Conservation (phyloP, 2,113 vertebrate species). For the Lepisosteus oculatus region DNA sequence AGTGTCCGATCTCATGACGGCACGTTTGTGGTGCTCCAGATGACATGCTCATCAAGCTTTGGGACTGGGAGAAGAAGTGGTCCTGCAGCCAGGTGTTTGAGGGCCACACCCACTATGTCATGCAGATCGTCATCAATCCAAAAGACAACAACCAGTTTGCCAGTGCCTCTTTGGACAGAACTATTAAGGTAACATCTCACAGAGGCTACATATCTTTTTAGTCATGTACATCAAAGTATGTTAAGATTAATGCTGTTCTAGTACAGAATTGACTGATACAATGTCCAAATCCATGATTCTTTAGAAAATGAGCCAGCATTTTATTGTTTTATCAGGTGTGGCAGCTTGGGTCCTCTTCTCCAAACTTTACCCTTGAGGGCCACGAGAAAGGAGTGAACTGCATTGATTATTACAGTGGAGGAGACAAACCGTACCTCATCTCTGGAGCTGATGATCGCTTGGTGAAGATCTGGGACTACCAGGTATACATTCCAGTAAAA, state of each 20-base stretch:
- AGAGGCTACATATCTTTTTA: not conserved
- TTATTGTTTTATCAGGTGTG: conserved; percentile 74
- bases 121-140: conserved; percentile 98
- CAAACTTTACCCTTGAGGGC: conserved; percentile 96
- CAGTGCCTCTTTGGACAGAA: conserved; percentile 93
- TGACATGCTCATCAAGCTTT: conserved; percentile 98
- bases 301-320: not conserved
- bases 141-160: conserved; percentile 99
- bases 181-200: conserved; percentile 81
- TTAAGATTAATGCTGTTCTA: too few species aligned
- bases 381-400: conserved; percentile 98
- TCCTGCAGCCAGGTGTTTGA: conserved; percentile 97
- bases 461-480: conserved; percentile 99
- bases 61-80: conserved; percentile 99
- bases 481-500: conserved; percentile 60
- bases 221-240: not conserved
- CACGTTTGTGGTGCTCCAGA: conserved; percentile 61
- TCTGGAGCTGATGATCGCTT: conserved; percentile 95
- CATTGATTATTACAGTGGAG: conserved; percentile 97
- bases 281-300: not conserved
- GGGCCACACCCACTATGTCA: conserved; percentile 98
- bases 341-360: conserved; percentile 97
- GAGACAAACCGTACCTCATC: conserved; percentile 96
- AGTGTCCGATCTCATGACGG: not conserved
- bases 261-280: too few species aligned